These are phyloP conservation scores for Amniataba percoides DNA, from an alignment of 2,797 vertebrate species.

Conservation along the genomic window DNA sequence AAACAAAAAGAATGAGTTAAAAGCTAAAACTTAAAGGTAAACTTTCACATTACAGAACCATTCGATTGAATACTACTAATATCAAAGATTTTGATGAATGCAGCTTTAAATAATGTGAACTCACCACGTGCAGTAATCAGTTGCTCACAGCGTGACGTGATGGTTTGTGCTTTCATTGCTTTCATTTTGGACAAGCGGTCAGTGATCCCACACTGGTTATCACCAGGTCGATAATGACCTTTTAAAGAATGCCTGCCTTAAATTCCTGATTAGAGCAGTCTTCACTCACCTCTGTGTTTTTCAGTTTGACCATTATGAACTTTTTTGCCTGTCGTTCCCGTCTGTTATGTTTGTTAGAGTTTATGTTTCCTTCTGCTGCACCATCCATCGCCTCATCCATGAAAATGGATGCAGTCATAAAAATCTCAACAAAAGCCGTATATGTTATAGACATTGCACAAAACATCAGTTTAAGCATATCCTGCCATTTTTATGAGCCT, in stretches of 20 bases:
- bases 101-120: neutral
- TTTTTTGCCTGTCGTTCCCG: slow-evolving; percentile 19
- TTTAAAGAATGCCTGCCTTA: slow-evolving; percentile 39
- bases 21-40: neutral
- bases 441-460: no score
- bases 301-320: slow-evolving; percentile 19
- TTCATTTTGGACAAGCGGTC: neutral
- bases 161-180: neutral
- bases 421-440: no score
- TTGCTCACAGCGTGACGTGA: neutral
- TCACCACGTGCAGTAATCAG: neutral
- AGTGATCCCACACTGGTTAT: slow-evolving; percentile 7
- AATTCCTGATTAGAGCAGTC: slow-evolving; percentile 22
- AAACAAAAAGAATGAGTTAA: neutral
- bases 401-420: no score
- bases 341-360: slow-evolving; percentile 13
- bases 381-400: no score
- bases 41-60: neutral
- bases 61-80: neutral
- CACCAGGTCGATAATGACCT: slow-evolving; percentile 42
- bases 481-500: no score
- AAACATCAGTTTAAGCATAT: no score
- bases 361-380: neutral
- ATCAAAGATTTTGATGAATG: neutral
- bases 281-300: slow-evolving; percentile 8